Conservation (phyloP, 2,888 invertebrate genomes). For the Sepioteuthis lessoniana region DNA sequence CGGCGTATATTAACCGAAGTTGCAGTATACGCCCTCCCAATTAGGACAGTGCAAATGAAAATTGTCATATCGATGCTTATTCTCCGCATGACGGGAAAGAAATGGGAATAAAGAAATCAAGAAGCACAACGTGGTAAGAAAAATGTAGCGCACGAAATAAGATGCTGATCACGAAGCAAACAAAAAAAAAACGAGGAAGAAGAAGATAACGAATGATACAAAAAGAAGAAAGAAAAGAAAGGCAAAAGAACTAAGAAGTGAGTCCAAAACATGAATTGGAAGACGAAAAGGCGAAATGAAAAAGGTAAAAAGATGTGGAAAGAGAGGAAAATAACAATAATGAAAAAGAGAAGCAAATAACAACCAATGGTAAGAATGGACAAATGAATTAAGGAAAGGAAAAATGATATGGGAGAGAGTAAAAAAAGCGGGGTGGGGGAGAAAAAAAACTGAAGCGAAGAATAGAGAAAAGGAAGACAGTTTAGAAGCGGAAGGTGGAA, state of each 20-base stretch:
- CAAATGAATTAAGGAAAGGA: neutral
- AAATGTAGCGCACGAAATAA: neutral
- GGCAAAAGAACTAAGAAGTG: neutral
- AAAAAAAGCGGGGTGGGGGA: too few species aligned
- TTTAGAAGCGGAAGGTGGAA: neutral
- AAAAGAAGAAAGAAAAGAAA: neutral
- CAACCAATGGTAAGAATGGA: too few species aligned
- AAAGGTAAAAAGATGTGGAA: neutral
- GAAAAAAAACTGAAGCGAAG: neutral
- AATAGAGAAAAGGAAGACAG: neutral
- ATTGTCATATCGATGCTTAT: neutral
- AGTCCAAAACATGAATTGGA: too few species aligned
- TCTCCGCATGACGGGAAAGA: neutral
- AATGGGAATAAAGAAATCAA: neutral
- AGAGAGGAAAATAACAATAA: neutral
- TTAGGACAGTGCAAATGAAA: neutral
- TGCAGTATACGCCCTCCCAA: slow-evolving; percentile 13
- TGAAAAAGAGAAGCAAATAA: neutral
- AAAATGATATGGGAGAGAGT: too few species aligned
- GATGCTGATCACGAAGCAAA: neutral
- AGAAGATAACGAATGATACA: neutral
- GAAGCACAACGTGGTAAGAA: neutral
- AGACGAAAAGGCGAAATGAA: neutral
- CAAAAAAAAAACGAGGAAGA: neutral
- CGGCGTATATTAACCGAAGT: slow-evolving; percentile 7